Conservation (phyloP, 1,140 invertebrate species). For the Apocrypta bakeri region DNA sequence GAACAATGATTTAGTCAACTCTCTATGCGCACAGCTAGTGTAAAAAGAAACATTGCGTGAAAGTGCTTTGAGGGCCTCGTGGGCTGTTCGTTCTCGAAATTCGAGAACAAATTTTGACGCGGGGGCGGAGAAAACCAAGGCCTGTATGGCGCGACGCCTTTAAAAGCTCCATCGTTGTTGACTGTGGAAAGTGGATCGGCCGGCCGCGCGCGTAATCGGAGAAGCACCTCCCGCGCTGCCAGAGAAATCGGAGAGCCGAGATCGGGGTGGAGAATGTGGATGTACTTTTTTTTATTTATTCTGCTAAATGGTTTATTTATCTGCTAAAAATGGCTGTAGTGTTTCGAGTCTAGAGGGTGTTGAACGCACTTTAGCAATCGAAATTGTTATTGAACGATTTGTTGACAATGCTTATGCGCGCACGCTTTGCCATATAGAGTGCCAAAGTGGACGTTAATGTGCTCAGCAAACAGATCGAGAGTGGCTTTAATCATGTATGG, state of each 20-base stretch:
- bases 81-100: background rate
- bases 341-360: too few species aligned
- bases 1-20: too few species aligned
- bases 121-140: background rate
- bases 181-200: background rate
- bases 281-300: constrained; percentile 36
- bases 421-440: background rate
- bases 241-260: background rate
- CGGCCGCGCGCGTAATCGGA: constrained; percentile 13
- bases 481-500: background rate
- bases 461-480: constrained; percentile 2
- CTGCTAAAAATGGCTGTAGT: constrained; percentile 17
- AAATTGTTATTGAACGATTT: constrained; percentile 34
- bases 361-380: background rate
- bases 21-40: too few species aligned
- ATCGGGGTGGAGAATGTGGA: background rate
- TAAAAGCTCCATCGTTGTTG: constrained; percentile 12
- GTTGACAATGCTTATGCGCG: background rate
- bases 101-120: background rate
- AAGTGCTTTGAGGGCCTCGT: too few species aligned
- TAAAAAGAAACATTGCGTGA: background rate
- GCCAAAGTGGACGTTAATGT: constrained; percentile 10
- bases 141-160: background rate
- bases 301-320: constrained; percentile 30
- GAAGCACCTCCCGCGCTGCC: constrained; percentile 2